Evolutionary conservation across 2,113 vertebrate genomes (phyloP), one percentile per base, ranked within the genome.

Genomic region (Pelecanus crispus): DNA sequence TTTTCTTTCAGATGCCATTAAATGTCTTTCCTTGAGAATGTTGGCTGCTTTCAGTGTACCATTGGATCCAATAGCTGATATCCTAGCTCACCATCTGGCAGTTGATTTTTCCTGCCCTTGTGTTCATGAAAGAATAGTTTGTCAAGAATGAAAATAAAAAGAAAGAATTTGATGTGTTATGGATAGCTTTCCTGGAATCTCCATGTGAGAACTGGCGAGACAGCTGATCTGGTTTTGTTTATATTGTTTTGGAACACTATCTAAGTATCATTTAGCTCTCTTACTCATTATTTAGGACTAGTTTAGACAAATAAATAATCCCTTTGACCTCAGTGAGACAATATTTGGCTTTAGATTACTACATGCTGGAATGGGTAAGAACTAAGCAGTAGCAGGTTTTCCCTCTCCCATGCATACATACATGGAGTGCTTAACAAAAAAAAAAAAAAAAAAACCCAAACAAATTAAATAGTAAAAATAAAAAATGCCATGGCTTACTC

Each of bases 101-200:
- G 78, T 68, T 88, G 92, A 88, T 95, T 96, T 95, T 95, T 95
- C 79, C 59, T 97, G 67, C 84, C 89, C 84, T 95, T 96, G 78
- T 92, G 83, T 67, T 95, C 61, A 26, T 85, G 82, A 93, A 96
- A 92, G 68, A 94, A 66, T 65, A 91, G 62, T 89, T 96, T 91
- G 62, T 94, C 49, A 91, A 91, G 94, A 94, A 91, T 45, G 56
- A 97, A 95, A 91, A 91, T 50, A 84, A 92, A 94, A 84, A 93
- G 72, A 86, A 93, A 94, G 81, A 72, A 94, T 92, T 77, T 79
- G 40, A 47, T 80, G 62, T 87, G 34, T 68, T 95, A 87, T 73
- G 81, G 77, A 79, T 72, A 58, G 61, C 34, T 91, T 95, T 94
- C 92, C 88, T 91, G 88, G 82, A 92, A 93, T 81, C 56, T 91